phyloP scores from a whole-genome alignment of 1,140 invertebrate species.

The Drosophila pectinifera region DNA sequence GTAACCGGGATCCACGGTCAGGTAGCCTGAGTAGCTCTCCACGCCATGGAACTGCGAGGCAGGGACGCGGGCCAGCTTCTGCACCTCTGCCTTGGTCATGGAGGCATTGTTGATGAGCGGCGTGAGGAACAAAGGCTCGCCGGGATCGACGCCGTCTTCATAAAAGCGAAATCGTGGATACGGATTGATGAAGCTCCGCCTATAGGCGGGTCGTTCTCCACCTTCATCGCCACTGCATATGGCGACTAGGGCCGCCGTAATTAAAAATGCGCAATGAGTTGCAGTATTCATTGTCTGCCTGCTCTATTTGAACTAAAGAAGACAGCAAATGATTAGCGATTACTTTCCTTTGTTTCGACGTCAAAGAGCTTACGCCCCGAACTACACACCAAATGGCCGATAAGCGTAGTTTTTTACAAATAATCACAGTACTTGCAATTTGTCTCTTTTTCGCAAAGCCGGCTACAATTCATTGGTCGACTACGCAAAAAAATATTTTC shows the following conservation, averaged over 20 bases:
- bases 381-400: constrained; percentile 35
- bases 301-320: constrained; percentile 16
- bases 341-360: constrained; percentile 9
- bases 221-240: constrained; percentile 1
- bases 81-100: constrained; percentile 49
- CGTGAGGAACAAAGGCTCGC: constrained; percentile 74
- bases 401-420: constrained; percentile 13
- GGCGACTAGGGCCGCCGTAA: constrained; percentile 20
- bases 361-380: constrained; percentile 21
- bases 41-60: constrained; percentile 68
- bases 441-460: constrained; percentile 21
- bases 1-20: constrained; percentile 91
- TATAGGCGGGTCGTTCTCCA: constrained; percentile 37
- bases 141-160: constrained; percentile 72
- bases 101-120: constrained; percentile 61
- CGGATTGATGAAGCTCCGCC: constrained; percentile 76
- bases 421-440: constrained; percentile 21
- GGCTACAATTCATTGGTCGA: constrained; percentile 5
- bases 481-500: background rate
- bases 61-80: constrained; percentile 55
- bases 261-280: constrained; percentile 63
- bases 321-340: background rate
- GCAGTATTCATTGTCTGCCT: constrained; percentile 66
- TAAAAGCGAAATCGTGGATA: constrained; percentile 71
- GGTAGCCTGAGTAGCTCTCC: constrained; percentile 87